phyloP scores from a whole-genome alignment of 1,140 invertebrate species.

The Drosophila aff. region DNA sequence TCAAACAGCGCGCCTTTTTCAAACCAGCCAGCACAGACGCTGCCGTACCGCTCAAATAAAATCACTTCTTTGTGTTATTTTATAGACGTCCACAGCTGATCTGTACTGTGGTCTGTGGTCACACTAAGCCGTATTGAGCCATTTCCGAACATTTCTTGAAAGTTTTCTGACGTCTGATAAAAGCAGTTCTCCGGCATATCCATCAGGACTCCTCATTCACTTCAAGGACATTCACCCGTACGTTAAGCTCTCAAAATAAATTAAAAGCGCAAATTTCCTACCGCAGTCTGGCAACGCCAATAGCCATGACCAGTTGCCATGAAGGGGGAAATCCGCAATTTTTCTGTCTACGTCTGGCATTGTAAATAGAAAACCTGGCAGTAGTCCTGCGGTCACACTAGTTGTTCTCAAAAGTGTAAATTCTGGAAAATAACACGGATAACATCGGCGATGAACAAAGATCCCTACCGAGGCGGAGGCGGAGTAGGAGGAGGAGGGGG shows the following conservation, averaged over 20 bases:
- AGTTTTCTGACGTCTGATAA: too few species aligned
- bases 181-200: too few species aligned
- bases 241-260: not conserved
- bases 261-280: not conserved
- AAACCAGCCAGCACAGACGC: too few species aligned
- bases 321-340: not conserved
- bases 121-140: too few species aligned
- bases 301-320: not conserved
- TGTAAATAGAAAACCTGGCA: not conserved
- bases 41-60: not conserved
- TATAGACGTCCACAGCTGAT: not conserved
- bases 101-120: too few species aligned
- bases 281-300: not conserved
- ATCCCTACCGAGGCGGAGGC: slow-evolving; percentile 42
- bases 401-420: slow-evolving; percentile 10
- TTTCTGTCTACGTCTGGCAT: not conserved
- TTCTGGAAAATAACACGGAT: slow-evolving; percentile 11
- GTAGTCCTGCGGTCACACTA: slow-evolving; percentile 4
- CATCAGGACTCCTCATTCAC: too few species aligned
- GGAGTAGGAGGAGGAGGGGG: slow-evolving; percentile 40
- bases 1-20: not conserved
- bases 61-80: not conserved
- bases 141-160: too few species aligned
- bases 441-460: slow-evolving; percentile 57
- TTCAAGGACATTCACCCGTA: too few species aligned